Evolutionary conservation across 1,140 invertebrate genomes (phyloP), one percentile per base, ranked within the genome.

Genomic region (Oreohelix idahoensis): DNA sequence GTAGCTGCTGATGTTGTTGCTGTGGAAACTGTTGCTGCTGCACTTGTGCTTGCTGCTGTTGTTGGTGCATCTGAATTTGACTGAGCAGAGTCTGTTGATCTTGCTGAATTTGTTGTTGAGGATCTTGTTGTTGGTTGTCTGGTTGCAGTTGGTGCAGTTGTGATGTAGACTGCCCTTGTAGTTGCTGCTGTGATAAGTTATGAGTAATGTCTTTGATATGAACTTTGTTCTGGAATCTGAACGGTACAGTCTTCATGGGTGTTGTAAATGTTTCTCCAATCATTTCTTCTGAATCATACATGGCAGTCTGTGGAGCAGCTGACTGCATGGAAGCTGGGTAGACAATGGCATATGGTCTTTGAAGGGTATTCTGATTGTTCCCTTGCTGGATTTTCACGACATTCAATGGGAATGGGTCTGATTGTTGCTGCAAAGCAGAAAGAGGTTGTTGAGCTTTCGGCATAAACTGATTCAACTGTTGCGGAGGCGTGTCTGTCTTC

Each of bases 71-170:
- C n/a, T 84, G 83, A n/a, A 71, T 80, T 63, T 86, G 80, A 39
- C 70, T 81, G 35, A 79, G 82, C 26, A 78, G 84, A 51, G 75
- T 83, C 71, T 84, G 82, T 66, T 85, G 87, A 32, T 76, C 75
- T 32, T 84, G 83, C 15, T 45, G 69, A 49, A 32, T 15, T 29
- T 53, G 75, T 11, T 77, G 75, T 10, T 39, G 11, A 35, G 86
- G 84, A 58, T 53, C 74, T 70, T 73, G 38, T 26, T 38, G 71
- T 35, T 45, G 36, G 8, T 2, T n/a, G 17, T 66, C 15, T 20
- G 38, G 8, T 38, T 86, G 86, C 42, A 87, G 87, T 39, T 88
- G 82, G 39, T 83, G 81, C 45, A 87, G 86, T n/a, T 84, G 80
- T 36, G 58, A 35, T 83, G 38, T 13, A 63, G 77, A 58, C 35